Percentiles rank a stretch among this genome's conserved stretches.
phyloP scores from a whole-genome alignment of 2,113 vertebrate species.

The Columba livia region DNA sequence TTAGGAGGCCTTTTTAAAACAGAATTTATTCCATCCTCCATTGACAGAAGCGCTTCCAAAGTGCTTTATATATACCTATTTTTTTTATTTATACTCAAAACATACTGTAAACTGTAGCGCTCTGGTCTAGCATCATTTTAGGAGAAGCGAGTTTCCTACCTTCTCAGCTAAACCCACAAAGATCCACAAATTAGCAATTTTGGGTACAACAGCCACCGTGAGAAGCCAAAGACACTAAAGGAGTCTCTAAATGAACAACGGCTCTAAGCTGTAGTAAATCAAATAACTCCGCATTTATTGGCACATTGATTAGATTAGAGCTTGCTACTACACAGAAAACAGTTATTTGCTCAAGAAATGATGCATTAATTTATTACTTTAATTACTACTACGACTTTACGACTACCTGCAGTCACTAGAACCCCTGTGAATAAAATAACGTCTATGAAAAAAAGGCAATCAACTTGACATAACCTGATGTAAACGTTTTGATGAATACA shows the following conservation, averaged over 20 bases:
- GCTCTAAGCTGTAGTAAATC: neutral
- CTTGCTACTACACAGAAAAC: neutral
- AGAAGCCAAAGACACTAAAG: neutral
- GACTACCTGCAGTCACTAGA: neutral
- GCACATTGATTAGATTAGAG: neutral
- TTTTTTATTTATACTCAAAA: neutral
- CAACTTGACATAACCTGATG: neutral
- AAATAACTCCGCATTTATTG: neutral
- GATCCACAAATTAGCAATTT: neutral
- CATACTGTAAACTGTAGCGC: accelerated
- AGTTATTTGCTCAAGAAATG: neutral
- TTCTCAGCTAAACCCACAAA: neutral
- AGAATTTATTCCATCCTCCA: neutral
- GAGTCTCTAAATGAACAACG: neutral
- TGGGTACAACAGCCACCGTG: neutral
- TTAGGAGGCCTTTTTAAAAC: neutral
- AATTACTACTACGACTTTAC: neutral
- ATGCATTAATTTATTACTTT: neutral
- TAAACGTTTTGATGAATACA: neutral
- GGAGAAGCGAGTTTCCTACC: neutral
- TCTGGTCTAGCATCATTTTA: neutral
- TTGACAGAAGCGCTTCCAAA: neutral
- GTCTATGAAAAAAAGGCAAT: neutral
- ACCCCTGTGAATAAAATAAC: neutral
- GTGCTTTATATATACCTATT: neutral